These are phyloP conservation scores for Rhabdophis nuchalis DNA, from an alignment of 2,797 vertebrate species.

Conservation along the genomic window DNA sequence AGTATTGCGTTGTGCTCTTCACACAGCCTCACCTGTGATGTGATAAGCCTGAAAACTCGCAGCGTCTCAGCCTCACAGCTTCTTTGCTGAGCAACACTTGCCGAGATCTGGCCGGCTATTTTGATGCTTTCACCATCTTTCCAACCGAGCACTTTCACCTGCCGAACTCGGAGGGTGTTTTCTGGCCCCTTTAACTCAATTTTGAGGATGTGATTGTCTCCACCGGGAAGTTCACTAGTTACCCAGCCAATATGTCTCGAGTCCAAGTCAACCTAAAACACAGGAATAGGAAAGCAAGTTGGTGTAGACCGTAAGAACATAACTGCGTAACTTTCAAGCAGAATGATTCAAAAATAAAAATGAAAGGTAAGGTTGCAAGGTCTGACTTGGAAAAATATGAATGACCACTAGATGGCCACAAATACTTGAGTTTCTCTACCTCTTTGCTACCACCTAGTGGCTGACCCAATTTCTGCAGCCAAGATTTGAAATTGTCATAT, in stretches of 20 bases:
- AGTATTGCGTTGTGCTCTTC: not conserved
- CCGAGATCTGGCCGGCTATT: constrained; percentile 93
- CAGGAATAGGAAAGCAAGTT: constrained; percentile 45
- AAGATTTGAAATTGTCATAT: not conserved
- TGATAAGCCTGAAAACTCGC: constrained; percentile 94
- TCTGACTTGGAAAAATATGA: not conserved
- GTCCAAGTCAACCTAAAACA: constrained; percentile 88
- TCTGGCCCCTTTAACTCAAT: constrained; percentile 97
- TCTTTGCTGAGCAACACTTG: constrained; percentile 94
- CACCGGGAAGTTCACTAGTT: constrained; percentile 94
- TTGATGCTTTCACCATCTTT: constrained; percentile 97
- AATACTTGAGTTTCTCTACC: not conserved
- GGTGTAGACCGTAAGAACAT: not conserved
- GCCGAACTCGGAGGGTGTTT: constrained; percentile 95
- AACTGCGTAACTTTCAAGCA: not conserved
- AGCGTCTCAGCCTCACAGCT: constrained; percentile 97
- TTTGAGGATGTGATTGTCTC: constrained; percentile 95
- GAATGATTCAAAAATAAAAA: not conserved
- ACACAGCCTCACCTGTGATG: constrained; percentile 84
- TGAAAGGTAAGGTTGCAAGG: not conserved
- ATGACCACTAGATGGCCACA: not conserved
- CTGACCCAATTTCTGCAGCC: not conserved
- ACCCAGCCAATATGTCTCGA: constrained; percentile 99
- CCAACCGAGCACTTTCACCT: constrained; percentile 97
- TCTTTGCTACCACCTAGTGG: not conserved